Conservation (phyloP, 2,888 invertebrate genomes). For the Acronicta aceris region DNA sequence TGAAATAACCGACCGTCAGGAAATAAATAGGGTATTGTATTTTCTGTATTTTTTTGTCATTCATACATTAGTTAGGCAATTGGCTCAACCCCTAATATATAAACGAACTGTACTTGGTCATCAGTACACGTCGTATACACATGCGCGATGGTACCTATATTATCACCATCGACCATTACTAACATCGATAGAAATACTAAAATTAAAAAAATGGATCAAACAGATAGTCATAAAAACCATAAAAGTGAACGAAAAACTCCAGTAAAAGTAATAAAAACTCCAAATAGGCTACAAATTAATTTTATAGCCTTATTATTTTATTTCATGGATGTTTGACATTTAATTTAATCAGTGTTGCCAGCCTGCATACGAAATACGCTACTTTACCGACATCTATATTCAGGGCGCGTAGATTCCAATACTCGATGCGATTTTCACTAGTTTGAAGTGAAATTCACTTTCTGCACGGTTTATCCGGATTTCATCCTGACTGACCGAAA, state of each 20-base stretch:
- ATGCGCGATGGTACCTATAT: no score
- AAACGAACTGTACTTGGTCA: no score
- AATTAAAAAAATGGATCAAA: not conserved
- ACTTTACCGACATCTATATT: slow-evolving; percentile 65
- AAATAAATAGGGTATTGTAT: not conserved
- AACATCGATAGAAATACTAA: not conserved
- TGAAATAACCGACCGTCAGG: not conserved
- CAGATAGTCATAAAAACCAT: slow-evolving; percentile 2
- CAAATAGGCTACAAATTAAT: slow-evolving; percentile 42
- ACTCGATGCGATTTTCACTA: slow-evolving; percentile 76
- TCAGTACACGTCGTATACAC: no score
- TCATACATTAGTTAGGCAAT: no score
- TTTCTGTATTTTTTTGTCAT: not conserved
- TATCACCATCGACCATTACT: no score
- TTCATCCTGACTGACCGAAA: slow-evolving; percentile 46
- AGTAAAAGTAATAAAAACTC: slow-evolving; percentile 35
- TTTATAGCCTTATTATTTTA: slow-evolving; percentile 47
- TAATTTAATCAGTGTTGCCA: slow-evolving; percentile 53
- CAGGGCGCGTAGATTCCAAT: slow-evolving; percentile 61
- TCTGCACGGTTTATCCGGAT: slow-evolving; percentile 72
- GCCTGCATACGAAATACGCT: slow-evolving; percentile 59
- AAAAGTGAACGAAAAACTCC: slow-evolving; percentile 4
- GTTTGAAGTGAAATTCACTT: slow-evolving; percentile 80
- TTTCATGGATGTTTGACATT: slow-evolving; percentile 54
- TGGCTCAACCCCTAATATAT: no score